Conservation (phyloP, 2,113 vertebrate species). For the Melanotaenia duboulayi region DNA sequence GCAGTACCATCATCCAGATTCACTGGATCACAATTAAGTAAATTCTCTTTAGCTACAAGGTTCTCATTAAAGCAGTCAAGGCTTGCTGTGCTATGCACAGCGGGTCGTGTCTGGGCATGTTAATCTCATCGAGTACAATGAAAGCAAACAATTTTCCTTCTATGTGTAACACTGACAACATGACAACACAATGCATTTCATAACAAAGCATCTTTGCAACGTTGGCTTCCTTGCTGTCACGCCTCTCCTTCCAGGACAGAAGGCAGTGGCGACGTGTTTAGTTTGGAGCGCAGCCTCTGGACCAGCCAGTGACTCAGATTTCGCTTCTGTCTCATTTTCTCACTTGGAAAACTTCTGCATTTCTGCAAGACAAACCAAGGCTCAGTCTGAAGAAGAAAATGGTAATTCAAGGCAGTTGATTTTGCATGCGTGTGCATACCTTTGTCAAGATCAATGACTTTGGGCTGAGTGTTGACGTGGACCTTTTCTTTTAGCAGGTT, state of each 20-base stretch:
- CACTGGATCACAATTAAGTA: slow-evolving; percentile 4
- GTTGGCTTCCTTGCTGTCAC: neutral
- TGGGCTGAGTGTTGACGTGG: slow-evolving; percentile 83
- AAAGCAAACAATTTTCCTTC: neutral
- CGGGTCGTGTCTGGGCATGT: neutral
- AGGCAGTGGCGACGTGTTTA: slow-evolving; percentile 17
- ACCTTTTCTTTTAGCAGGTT: slow-evolving; percentile 93
- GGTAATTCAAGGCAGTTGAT: neutral
- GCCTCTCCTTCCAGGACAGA: slow-evolving; percentile 24
- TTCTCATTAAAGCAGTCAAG: neutral
- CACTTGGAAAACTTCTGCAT: slow-evolving; percentile 79
- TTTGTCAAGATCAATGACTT: slow-evolving; percentile 92
- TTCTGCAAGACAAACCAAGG: slow-evolving; percentile 61
- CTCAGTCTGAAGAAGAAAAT: neutral
- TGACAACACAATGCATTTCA: slow-evolving; percentile 23
- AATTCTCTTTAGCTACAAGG: neutral
- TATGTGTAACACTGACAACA: slow-evolving; percentile 17
- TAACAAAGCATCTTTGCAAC: slow-evolving; percentile 1
- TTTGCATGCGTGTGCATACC: slow-evolving; percentile 74
- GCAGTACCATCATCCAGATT: slow-evolving; percentile 7
- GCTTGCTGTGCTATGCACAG: neutral
- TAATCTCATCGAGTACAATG: slow-evolving; percentile 3
- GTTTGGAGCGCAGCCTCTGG: slow-evolving; percentile 69
- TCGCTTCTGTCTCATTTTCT: slow-evolving; percentile 32
- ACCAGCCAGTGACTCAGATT: slow-evolving; percentile 77